phyloP scores from a whole-genome alignment of 2,888 invertebrate species.

The Strigamia crassipes region DNA sequence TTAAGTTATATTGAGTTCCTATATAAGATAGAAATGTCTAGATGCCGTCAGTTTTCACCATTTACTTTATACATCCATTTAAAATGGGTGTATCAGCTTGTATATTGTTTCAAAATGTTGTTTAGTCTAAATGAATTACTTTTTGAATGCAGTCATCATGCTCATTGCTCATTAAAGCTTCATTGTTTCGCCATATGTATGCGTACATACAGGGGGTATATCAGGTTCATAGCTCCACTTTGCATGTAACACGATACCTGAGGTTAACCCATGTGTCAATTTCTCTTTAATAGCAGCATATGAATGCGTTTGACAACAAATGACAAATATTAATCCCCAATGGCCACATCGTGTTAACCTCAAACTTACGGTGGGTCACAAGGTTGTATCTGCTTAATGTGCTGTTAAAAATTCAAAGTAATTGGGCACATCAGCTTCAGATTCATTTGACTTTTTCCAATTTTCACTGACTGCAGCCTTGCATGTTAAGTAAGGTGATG shows the following conservation, averaged over 20 bases:
- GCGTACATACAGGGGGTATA: not conserved
- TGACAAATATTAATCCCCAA: not conserved
- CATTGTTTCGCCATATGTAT: not conserved
- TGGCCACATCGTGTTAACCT: not conserved
- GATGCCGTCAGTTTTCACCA: no score
- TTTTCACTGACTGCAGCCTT: conserved; percentile 3
- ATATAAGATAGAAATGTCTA: no score
- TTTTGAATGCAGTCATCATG: no score
- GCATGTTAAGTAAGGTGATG: conserved; percentile 3
- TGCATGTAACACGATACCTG: not conserved
- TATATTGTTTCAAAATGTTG: no score
- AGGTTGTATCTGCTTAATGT: not conserved
- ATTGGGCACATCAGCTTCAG: conserved; percentile 10
- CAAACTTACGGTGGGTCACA: not conserved
- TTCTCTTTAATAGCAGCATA: not conserved
- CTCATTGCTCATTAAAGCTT: no score
- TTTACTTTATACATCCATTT: no score
- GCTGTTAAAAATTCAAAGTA: conserved; percentile 10
- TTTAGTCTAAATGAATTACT: no score
- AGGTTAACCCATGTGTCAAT: not conserved
- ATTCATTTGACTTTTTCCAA: conserved; percentile 4
- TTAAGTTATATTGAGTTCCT: no score
- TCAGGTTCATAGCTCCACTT: not conserved
- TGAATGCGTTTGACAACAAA: conserved; percentile 4
- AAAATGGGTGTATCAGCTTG: no score